Conservation (phyloP, 2,113 vertebrate genomes). For the Hypanus sabinus region DNA sequence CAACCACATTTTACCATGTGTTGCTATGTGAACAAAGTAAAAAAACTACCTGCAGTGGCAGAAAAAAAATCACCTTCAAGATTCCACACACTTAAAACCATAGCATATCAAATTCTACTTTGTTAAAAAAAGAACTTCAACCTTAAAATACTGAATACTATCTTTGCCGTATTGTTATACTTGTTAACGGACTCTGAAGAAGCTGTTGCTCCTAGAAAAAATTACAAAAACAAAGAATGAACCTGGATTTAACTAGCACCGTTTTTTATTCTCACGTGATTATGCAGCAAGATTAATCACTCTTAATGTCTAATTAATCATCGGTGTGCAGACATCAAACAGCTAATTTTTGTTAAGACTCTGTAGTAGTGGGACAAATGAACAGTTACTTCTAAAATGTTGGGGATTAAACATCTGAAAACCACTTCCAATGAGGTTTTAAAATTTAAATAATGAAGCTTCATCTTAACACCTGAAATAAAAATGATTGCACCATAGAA, state of each 20-base stretch:
- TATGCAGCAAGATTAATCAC: not conserved
- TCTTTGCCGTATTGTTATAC: not conserved
- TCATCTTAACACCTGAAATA: not conserved
- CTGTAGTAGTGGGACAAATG: not conserved
- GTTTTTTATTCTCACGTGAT: not conserved
- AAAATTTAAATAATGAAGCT: not conserved
- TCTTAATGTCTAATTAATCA: not conserved
- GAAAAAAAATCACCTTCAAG: not conserved
- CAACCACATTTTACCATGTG: too few species aligned
- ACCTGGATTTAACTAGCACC: not conserved
- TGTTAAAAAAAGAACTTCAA: not conserved
- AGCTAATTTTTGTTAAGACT: not conserved
- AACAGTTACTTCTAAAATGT: not conserved
- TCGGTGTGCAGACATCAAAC: not conserved
- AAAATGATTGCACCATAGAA: not conserved
- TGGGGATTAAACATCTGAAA: not conserved
- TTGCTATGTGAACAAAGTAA: not conserved
- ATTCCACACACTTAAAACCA: not conserved
- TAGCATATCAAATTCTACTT: not conserved
- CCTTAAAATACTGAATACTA: not conserved
- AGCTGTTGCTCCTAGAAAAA: not conserved
- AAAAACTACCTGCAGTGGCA: not conserved
- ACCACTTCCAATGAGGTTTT: not conserved
- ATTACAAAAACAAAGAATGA: not conserved
- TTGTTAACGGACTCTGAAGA: not conserved